Base-by-base conservation (phyloP, 1,140 invertebrate genomes). In the Mesaphorura yosii region DNA sequence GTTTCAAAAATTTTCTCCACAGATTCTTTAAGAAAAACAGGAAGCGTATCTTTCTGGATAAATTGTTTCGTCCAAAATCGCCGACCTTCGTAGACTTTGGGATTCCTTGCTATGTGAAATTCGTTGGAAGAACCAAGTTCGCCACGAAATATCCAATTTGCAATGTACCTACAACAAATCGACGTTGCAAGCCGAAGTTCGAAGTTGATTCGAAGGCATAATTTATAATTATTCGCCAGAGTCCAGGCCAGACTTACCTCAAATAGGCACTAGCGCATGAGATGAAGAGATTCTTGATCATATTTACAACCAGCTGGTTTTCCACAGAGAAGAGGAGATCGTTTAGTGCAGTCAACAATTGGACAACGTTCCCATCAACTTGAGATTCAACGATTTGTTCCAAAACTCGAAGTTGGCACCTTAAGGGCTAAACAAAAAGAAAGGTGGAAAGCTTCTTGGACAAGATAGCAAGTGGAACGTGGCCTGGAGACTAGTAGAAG, bases 51-150 rank as follows among this genome's bases (percentile, higher is more conserved):
- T 15, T 39, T 39, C 34, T 59, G 60, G 4, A 38, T 19, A 42
- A 57, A 62, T 29, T 57, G 54, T 25, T 58, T 56, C 0, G 57
- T 57, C 60, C 60, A 62, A 48, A 54, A 62, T 39, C 54, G 27
- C 23, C 60, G 25, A 41, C 59, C 57, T n/a, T 15, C 31, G 6
- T 47, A 51, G 14, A 38, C 25, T 25, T 40, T 15, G 6, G 20
- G 19, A 7, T 28, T 25, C 19, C 25, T 56, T 29, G 46, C 17
- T 27, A 62, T 62, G 23, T 59, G 57, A 54, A 62, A 62, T 34
- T 59, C 57, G 14, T 25, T 42, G 5, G 51, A 15, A 15, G 40
- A 19, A 1, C 26, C 27, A 12, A 62, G 48, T 12, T 48, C n/a
- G 15, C 60, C 60, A 17, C 56, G 46, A 42, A 59, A 62, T 23